Base-by-base conservation (phyloP, 1,140 invertebrate genomes). In the Leptinotarsa lineolata region DNA sequence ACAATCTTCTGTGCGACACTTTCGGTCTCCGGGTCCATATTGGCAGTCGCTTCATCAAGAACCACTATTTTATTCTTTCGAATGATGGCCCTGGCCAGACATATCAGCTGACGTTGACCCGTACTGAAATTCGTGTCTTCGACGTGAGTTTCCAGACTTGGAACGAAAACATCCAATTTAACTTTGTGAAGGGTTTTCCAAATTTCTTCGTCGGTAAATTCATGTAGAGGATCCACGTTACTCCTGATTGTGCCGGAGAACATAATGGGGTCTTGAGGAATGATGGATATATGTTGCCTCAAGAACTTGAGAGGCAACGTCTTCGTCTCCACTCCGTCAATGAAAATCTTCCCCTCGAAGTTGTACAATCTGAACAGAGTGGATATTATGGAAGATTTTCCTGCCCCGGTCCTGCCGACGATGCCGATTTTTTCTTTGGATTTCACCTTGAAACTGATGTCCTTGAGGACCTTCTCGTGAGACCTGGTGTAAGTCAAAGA, bases 241-340 rank as follows among this genome's bases (percentile, higher is more conserved):
- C 24, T 63, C 20, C 89, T 77, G 11, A 91, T 73, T 12, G 85
- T 86, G 61, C 89, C 89, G 16, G 85, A 85, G 77, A 97, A 97
- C 1, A 97, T 83, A 18, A 97, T 91, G 0, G 95, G 95, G 78
- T 93, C 94, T 84, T 97, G 94, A 2, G 94, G 94, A 72, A 95
- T 94, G 44, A 95, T 94, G 21, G 93, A 92, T 30, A 96, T 90
- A 73, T 90, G 89, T n/a, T 88, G 88, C n/a, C 94, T 86, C 2
- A 96, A 82, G 77, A 92, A 90, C 74, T 92, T 88, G 5, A 95
- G 84, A 0, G 91, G 90, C 58, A 95, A 83, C 20, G 86, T 84
- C 8, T 84, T 84, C 0, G 88, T 88, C 64, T 91, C 86, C 2
- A 92, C 81, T 8, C 84, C 86, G 74, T 92, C 91, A 48, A 92